Conservation (phyloP, 2,888 invertebrate species). For the Schizotus pectinicornis region DNA sequence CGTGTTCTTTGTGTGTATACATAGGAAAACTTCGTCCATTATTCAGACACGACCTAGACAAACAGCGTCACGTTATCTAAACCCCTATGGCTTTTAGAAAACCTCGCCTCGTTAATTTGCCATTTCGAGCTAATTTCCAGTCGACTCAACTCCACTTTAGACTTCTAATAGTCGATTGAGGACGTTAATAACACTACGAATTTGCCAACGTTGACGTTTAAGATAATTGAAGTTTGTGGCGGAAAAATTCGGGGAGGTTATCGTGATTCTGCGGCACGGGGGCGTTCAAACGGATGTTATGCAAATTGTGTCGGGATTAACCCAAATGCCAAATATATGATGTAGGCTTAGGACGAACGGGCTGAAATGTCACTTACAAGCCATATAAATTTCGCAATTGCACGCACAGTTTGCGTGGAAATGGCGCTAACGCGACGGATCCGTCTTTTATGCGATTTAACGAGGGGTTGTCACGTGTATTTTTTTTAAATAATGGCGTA, state of each 20-base stretch:
- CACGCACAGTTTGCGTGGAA: no score
- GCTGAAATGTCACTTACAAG: not conserved
- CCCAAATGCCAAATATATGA: slow-evolving; percentile 5
- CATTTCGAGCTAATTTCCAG: not conserved
- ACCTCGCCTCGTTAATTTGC: slow-evolving; percentile 2
- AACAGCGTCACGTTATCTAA: slow-evolving; percentile 10
- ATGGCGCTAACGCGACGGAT: no score
- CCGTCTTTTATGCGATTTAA: no score
- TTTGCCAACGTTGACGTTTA: not conserved
- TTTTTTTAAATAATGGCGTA: no score
- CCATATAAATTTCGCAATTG: slow-evolving; percentile 2
- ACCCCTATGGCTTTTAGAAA: not conserved
- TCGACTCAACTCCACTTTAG: no score
- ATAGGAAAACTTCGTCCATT: slow-evolving; percentile 12
- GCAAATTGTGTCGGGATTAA: slow-evolving; percentile 8
- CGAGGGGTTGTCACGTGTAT: no score
- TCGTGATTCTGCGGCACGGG: not conserved
- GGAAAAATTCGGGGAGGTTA: not conserved
- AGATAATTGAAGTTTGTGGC: not conserved
- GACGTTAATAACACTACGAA: no score
- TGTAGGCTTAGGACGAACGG: slow-evolving; percentile 6
- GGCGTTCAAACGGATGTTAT: slow-evolving; percentile 1
- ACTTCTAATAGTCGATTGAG: no score
- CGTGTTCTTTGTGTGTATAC: slow-evolving; percentile 5
- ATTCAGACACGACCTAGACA: slow-evolving; percentile 11